Conservation (phyloP, 2,888 invertebrate genomes). For the Erannis defoliaria region DNA sequence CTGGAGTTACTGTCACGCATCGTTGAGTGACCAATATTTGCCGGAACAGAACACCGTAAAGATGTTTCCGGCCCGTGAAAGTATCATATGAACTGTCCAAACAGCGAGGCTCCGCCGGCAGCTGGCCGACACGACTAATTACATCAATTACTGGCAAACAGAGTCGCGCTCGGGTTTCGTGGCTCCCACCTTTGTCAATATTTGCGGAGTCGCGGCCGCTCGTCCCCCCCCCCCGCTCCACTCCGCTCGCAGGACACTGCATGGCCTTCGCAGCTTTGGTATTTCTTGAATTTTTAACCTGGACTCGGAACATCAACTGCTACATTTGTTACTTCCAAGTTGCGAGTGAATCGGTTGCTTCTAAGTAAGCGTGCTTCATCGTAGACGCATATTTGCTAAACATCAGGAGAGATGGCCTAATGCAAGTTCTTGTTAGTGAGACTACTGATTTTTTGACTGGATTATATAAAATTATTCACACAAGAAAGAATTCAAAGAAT, state of each 20-base stretch:
- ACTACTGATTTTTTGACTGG: too few relatives aligned
- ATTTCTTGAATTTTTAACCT: neutral
- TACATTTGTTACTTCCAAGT: too few relatives aligned
- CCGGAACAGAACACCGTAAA: slow-evolving; percentile 78
- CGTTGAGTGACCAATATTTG: slow-evolving; percentile 83
- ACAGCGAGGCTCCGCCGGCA: slow-evolving; percentile 74
- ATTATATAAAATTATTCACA: too few relatives aligned
- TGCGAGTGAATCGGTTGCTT: too few relatives aligned
- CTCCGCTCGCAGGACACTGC: slow-evolving; percentile 37
- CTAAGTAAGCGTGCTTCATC: too few relatives aligned
- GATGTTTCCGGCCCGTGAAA: slow-evolving; percentile 82
- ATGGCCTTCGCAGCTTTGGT: slow-evolving; percentile 11
- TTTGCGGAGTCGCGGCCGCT: slow-evolving; percentile 67
- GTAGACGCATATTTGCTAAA: too few relatives aligned
- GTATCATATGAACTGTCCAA: slow-evolving; percentile 83
- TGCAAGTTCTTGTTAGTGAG: too few relatives aligned
- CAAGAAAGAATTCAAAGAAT: too few relatives aligned
- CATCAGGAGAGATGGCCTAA: too few relatives aligned
- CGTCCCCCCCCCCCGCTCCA: slow-evolving; percentile 34
- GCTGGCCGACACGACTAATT: slow-evolving; percentile 86
- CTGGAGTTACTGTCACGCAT: slow-evolving; percentile 74
- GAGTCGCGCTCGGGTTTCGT: slow-evolving; percentile 75
- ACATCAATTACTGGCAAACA: slow-evolving; percentile 86
- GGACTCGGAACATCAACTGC: too few relatives aligned
- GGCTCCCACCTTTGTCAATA: slow-evolving; percentile 84